Base-by-base conservation (phyloP, 2,888 invertebrate genomes). In the Latrodectus elegans region DNA sequence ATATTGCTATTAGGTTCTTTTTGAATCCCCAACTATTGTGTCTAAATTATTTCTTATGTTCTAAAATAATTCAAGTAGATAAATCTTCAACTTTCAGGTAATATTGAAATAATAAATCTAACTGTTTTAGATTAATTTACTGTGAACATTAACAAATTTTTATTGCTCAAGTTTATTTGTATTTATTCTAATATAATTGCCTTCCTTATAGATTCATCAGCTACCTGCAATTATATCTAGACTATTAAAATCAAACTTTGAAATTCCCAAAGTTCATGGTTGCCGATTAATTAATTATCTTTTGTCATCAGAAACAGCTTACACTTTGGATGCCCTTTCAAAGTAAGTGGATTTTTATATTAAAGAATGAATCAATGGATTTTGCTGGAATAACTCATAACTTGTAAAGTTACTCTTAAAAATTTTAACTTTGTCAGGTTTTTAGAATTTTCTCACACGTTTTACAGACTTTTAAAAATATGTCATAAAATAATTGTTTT, bases 241-340 rank as follows among this genome's bases (percentile, higher is more conserved):
- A 15, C 74, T 87, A 10, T 49, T 87, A 26, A 87, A 87, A 72
- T 81, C 86, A 6, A 55, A 70, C 8, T 81, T 72, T 53, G 81
- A 87, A 51, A 65, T 53, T 26, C 77, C 81, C n/a, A 76, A 26
- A 53, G 11, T 82, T 0, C 86, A 87, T 76, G 81, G 76, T 2
- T 81, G 86, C 10, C 71, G 86, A 26, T 49, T 87, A 10, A 49
- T 81, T 10, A 77, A 76, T n/a, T 77, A 72, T 38, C 77, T 87
- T 9, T 73, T 87, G 26, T 72, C 77, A 14, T 65, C 81, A 14
- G 86, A 87, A 22, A 55, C 81, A 22, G 64, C 86, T 22, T 17
- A 26, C 67, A 76, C 81, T 52, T 73, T 87, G 22, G 81, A 87
- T 72, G 26, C 67, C 22, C 73, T 87, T 26, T 87, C 86, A 26